phyloP scores from a whole-genome alignment of 2,888 invertebrate species.

The Eumacrocentrus americanus region DNA sequence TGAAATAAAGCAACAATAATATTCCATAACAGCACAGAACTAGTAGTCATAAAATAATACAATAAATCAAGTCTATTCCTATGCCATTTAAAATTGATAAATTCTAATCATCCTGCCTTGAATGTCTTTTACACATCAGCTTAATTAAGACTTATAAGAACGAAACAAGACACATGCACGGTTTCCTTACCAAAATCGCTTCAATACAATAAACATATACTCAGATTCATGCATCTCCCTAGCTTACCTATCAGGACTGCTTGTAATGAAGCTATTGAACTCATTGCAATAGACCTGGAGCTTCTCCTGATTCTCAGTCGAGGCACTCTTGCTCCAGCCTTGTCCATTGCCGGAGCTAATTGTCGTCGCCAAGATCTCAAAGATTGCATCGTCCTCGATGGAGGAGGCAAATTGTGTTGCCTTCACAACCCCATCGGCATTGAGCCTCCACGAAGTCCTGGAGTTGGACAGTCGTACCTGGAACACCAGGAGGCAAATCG shows the following conservation, averaged over 20 bases:
- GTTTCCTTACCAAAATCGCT: background rate
- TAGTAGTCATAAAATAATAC: background rate
- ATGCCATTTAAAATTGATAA: no score
- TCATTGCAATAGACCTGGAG: slow-evolving; percentile 54
- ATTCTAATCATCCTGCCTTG: no score
- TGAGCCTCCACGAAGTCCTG: slow-evolving; percentile 84
- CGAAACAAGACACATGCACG: background rate
- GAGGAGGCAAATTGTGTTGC: slow-evolving; percentile 60
- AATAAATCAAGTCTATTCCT: no score
- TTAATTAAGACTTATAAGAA: no score
- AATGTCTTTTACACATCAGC: no score
- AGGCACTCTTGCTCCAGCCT: slow-evolving; percentile 55
- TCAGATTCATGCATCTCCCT: background rate
- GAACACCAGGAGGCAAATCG: slow-evolving; percentile 54
- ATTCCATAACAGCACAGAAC: background rate
- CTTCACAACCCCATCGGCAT: slow-evolving; percentile 76
- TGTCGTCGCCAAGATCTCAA: slow-evolving; percentile 78
- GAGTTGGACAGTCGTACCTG: slow-evolving; percentile 71
- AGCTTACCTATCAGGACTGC: slow-evolving; percentile 51
- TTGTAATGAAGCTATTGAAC: slow-evolving; percentile 49
- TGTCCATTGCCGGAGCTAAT: slow-evolving; percentile 59
- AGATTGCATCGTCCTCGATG: slow-evolving; percentile 72
- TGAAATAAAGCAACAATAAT: background rate
- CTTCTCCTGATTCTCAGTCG: slow-evolving; percentile 47
- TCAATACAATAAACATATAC: background rate